Evolutionary conservation across 2,797 vertebrate species (phyloP).

Genomic region (Gymnodraco acuticeps): DNA sequence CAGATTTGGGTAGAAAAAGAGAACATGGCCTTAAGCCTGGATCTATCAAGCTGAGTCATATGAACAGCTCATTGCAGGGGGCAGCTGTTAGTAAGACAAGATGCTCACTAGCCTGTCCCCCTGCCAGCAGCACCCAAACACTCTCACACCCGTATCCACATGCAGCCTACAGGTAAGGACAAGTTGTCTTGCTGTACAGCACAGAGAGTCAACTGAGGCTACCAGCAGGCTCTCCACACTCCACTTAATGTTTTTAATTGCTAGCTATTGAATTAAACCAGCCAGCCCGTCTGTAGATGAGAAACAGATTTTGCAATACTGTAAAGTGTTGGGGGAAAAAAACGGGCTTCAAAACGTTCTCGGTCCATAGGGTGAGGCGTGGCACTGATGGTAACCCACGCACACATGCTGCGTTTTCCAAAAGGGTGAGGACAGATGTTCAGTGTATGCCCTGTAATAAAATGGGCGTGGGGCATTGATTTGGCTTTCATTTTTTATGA

Average conservation of each 20-base stretch:
- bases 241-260: constrained; percentile 8
- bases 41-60: constrained; percentile 67
- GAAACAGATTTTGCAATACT: constrained; percentile 30
- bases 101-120: constrained; percentile 43
- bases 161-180: constrained; percentile 40
- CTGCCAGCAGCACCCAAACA: constrained; percentile 55
- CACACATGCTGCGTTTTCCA: constrained; percentile 37
- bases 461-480: constrained; percentile 46
- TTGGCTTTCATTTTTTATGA: constrained; percentile 75
- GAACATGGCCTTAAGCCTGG: constrained; percentile 43
- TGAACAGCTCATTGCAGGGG: constrained; percentile 42
- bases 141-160: constrained; percentile 28
- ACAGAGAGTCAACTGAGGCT: constrained; percentile 34
- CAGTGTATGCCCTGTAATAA: constrained; percentile 53
- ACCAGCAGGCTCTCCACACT: background rate
- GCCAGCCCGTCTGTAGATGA: constrained; percentile 20
- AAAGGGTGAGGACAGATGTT: constrained; percentile 47
- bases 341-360: constrained; percentile 19
- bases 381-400: constrained; percentile 27
- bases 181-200: background rate
- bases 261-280: background rate
- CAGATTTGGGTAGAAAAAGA: constrained; percentile 45
- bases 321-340: constrained; percentile 18
- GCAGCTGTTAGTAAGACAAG: constrained; percentile 60
- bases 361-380: constrained; percentile 28